Evolutionary conservation across 2,888 invertebrate genomes (phyloP), one percentile per base, ranked within the genome.

Genomic region (Hypselothyrea guttata): DNA sequence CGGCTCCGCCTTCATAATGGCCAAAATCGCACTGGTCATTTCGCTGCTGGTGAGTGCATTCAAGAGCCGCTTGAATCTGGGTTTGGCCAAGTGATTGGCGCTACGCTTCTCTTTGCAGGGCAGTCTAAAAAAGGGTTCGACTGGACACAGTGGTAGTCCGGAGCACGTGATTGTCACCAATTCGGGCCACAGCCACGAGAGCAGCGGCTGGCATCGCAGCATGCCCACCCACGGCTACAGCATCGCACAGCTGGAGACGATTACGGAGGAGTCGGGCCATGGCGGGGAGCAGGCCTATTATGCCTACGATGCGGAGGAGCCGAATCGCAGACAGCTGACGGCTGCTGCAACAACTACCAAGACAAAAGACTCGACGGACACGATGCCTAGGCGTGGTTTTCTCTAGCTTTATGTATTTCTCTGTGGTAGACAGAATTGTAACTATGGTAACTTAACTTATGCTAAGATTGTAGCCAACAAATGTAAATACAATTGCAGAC

Each of bases 1-100:
- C 0, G 94, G 93, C 37, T 92, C 93, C 7, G 94, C 94, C 2
- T 89, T 94, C 56, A 89, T 94, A 49, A 91, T 94, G 59, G 93
- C 94, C 5, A 94, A 94, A 87, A 91, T 94, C 44, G 93, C 93
- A 0, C 86, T 94, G 15, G 88, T 93, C 46, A 84, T 94, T 27
- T 92, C 93, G 4, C 89, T 92, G 34, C 90, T 94, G 72, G 90
- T 90, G 85, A 89, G 88, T 89, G 7, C 9, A 30, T 34, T n/a
- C n/a, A 12, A n/a, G 16, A 15, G 11, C 7, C 11, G 42, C 5
- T 22, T 13, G 13, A 9, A 31, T 27, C 12, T 9, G 37, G 7
- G 3, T 34, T 15, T 37, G 38, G 35, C 34, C 60, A 31, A 65
- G 37, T 69, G 37, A 56, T 38, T 65, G 55, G 55, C 70, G 55